These are phyloP conservation scores for Dasyornis broadbenti DNA, from an alignment of 2,113 vertebrate species.

Conservation along the genomic window DNA sequence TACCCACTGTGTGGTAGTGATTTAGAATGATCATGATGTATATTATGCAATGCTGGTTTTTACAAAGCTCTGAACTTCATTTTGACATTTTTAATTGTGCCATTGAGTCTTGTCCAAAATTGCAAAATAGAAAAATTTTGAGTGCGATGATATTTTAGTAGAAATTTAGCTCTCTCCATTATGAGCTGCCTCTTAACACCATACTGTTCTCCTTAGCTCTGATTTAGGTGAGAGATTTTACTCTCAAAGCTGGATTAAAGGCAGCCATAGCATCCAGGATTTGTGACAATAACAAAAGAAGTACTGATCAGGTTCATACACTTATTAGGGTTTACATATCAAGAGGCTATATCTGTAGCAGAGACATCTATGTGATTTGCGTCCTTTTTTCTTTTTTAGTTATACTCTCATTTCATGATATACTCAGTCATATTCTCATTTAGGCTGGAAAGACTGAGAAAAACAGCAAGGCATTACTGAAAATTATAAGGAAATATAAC, in stretches of 20 bases:
- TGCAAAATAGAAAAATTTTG: not conserved
- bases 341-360: not conserved
- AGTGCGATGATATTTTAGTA: not conserved
- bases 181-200: not conserved
- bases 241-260: not conserved
- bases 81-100: slow-evolving; percentile 24
- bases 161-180: not conserved
- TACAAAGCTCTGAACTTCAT: not conserved
- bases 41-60: slow-evolving; percentile 30
- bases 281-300: not conserved
- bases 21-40: slow-evolving; percentile 26
- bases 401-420: too few species aligned
- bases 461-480: not conserved
- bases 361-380: not conserved
- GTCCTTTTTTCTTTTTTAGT: not conserved
- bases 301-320: not conserved
- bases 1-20: not conserved
- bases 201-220: not conserved
- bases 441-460: not conserved
- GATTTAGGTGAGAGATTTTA: not conserved
- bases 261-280: not conserved
- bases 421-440: not conserved
- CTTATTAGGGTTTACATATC: not conserved
- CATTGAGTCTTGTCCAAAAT: not conserved
- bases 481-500: not conserved